Base-by-base conservation (phyloP, 2,797 vertebrate species). In the Sciaenops ocellatus region DNA sequence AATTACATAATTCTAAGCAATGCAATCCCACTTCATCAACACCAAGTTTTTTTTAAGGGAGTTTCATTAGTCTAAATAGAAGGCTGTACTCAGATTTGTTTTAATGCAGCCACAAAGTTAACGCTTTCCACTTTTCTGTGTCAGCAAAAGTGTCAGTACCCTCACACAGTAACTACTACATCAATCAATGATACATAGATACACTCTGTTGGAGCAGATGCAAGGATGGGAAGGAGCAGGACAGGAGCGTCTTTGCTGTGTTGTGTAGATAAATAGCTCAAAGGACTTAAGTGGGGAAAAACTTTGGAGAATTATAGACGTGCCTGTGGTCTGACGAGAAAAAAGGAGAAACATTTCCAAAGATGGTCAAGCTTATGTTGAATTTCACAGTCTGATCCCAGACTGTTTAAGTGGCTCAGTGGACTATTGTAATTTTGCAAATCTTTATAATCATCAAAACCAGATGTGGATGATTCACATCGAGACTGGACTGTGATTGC, bases 91-190 rank as follows among this genome's bases (percentile, higher is more conserved):
- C 30, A 51, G 34, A 77, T 84, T 82, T 80, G 62, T 84, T 76
- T 78, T 50, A 62, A 79, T 83, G 62, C 46, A 71, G 41, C 55
- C 17, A 55, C 73, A 84, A 77, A 78, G 67, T 82, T 42, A 63
- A 78, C 15, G 28, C 64, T 73, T 65, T 84, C 13, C 61, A 66
- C 60, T 74, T 81, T 61, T 67, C 47, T 66, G 59, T 57, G 56
- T 87, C 79, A 79, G 85, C 84, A 85, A 18, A 85, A 89, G 85
- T n/a, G 73, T 79, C 85, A 71, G 42, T 62, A 57, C 52, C 68
- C 50, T 79, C 66, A 73, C 66, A 68, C 10, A 20, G 63, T 75
- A 78, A 56, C 69, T 42, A 60, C 65, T 56, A 28, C 41, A 88
- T 87, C 77, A 73, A 73, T 86, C 84, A 80, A 26, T 84, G 81